Conservation (phyloP, 2,113 vertebrate species). For the Mirounga angustirostris region DNA sequence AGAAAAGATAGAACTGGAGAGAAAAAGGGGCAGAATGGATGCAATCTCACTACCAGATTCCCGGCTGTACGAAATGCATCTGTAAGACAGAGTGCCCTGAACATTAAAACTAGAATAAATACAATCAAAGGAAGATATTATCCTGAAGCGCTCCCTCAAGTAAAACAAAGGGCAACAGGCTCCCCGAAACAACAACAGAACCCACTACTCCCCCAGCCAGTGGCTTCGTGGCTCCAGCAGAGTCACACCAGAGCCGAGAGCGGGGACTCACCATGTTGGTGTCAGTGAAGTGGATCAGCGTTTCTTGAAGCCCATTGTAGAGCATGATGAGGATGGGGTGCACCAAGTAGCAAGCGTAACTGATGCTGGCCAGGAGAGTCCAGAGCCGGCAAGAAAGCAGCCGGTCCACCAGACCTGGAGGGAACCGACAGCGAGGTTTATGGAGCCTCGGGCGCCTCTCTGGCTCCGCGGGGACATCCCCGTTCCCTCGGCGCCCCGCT, state of each 20-base stretch:
- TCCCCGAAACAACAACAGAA: not conserved
- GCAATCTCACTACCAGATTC: not conserved
- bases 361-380: slow-evolving; percentile 90
- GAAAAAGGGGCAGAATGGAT: not conserved
- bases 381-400: slow-evolving; percentile 89
- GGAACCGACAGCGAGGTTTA: fast-evolving
- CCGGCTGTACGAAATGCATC: not conserved
- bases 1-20: slow-evolving; percentile 91
- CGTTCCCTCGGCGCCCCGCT: fast-evolving
- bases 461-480: fast-evolving
- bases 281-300: slow-evolving; percentile 90
- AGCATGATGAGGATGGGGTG: slow-evolving; percentile 91
- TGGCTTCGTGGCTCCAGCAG: not conserved
- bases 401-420: slow-evolving; percentile 86
- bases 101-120: not conserved
- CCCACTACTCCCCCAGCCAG: not conserved
- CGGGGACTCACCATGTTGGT: slow-evolving; percentile 87
- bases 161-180: not conserved
- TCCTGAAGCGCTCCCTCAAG: not conserved
- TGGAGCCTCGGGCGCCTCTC: fast-evolving
- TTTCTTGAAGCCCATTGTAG: slow-evolving; percentile 91
- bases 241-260: fast-evolving
- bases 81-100: not conserved
- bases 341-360: slow-evolving; percentile 92
- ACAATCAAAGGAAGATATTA: not conserved